Percentiles rank a stretch among this genome's conserved stretches.
phyloP scores from a whole-genome alignment of 2,888 invertebrate genomes.

The Prosopocoilus inquinatus region DNA sequence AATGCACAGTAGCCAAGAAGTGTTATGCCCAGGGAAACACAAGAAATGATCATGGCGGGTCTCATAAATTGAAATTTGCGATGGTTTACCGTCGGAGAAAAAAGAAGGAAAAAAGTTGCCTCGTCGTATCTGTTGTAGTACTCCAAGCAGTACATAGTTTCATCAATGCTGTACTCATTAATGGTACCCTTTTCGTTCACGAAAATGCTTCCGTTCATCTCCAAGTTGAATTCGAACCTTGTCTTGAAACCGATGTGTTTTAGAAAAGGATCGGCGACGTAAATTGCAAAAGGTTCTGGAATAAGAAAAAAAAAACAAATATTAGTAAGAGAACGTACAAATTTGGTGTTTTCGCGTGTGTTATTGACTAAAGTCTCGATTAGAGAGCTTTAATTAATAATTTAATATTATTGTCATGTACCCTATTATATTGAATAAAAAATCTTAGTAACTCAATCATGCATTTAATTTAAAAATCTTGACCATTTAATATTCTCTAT shows the following conservation, averaged over 20 bases:
- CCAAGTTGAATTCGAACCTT: not conserved
- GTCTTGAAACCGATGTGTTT: not conserved
- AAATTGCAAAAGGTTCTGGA: not conserved
- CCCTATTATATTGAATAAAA: too few species aligned
- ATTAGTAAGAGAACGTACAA: too few species aligned
- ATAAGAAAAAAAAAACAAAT: not conserved
- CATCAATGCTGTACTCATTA: not conserved
- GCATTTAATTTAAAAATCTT: too few species aligned
- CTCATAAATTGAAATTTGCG: not conserved
- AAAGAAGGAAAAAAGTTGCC: not conserved
- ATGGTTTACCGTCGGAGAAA: not conserved
- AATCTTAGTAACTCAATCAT: too few species aligned
- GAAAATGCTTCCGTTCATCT: slow-evolving; percentile 2
- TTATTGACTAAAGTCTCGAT: too few species aligned
- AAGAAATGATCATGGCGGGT: slow-evolving; percentile 10
- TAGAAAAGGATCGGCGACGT: not conserved
- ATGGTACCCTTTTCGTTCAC: not conserved
- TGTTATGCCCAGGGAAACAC: slow-evolving; percentile 10
- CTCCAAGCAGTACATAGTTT: slow-evolving; percentile 3
- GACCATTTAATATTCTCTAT: too few species aligned
- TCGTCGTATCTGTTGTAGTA: not conserved
- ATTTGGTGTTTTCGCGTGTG: too few species aligned
- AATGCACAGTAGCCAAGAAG: slow-evolving; percentile 8
- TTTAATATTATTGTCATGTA: too few species aligned
- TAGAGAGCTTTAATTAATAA: too few species aligned